Base-by-base conservation (phyloP, 2,888 invertebrate genomes). In the Chrysomela aeneicollis region DNA sequence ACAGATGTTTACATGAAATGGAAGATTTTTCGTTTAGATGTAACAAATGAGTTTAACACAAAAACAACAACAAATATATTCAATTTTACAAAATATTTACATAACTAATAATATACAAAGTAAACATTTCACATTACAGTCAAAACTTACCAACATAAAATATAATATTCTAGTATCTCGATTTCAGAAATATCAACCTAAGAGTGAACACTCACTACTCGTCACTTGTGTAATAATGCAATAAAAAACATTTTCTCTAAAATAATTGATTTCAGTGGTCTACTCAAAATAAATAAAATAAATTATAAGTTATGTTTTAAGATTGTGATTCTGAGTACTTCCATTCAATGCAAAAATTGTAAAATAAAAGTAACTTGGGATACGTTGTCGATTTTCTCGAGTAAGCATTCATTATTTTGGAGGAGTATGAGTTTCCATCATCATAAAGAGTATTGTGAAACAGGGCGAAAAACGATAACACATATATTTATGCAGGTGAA, bases 61-160 rank as follows among this genome's bases (percentile, higher is more conserved):
- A 69, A 69, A 67, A 60, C 63, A 66, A 67, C 64, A 67, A 69
- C 64, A 63, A 61, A 69, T 67, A 66, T 69, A 67, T 67, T 69
- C 61, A 67, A 67, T 59, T 67, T 65, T 64, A 67, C 63, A 67
- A 67, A 69, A 67, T 67, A 69, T 69, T 65, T 67, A 69, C 67
- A 69, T 54, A 64, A 59, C 64, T 62, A 64, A 69, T 69, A 64
- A 64, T 15, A 15, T 65, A 63, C 59, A 63, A 49, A 49, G 2
- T 26, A 35, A 60, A 60, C 21, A 49, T 49, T 21, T 2, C 12
- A 49, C 49, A 49, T 18, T 21, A 49, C 21, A 21, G 49, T 19
- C 19, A 22, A 49, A 49, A 49, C 10, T 49, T 21, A 22, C 19
- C 15, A 49, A 21, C 22, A 49, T 21, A 49, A 49, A 21, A 49